phyloP scores from a whole-genome alignment of 2,797 vertebrate species.

The Chelon labrosus region DNA sequence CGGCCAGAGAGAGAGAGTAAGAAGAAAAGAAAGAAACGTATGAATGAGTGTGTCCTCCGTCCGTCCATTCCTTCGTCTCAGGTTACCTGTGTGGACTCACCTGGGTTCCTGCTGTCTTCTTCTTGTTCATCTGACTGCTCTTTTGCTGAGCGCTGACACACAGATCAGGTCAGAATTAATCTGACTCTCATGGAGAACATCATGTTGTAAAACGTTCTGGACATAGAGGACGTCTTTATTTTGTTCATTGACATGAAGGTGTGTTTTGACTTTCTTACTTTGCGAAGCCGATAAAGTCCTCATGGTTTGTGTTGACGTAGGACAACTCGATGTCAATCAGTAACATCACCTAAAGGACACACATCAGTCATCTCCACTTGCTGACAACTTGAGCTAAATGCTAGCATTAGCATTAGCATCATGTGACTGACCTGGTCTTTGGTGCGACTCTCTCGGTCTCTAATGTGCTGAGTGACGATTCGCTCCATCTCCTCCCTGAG shows the following conservation, averaged over 20 bases:
- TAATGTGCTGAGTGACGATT: conserved; percentile 97
- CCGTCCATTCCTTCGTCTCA: not conserved
- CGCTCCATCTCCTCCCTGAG: conserved; percentile 98
- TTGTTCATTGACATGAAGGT: not conserved
- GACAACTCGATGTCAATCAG: conserved; percentile 95
- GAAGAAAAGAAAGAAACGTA: not conserved
- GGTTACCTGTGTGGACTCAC: conserved; percentile 72
- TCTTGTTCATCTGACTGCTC: conserved; percentile 94
- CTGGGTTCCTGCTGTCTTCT: conserved; percentile 95
- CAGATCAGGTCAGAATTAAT: not conserved
- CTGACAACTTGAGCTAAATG: no score
- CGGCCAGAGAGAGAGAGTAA: conserved; percentile 24
- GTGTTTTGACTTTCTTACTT: conserved; percentile 87
- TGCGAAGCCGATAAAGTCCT: conserved; percentile 98
- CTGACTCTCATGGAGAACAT: no score
- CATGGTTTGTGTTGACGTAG: conserved; percentile 98
- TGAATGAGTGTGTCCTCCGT: conserved; percentile 5
- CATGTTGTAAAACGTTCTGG: no score
- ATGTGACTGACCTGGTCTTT: conserved; percentile 89
- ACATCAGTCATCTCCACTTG: no score
- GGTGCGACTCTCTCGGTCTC: conserved; percentile 93
- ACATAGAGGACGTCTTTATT: no score
- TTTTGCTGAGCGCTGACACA: conserved; percentile 87
- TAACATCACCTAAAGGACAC: conserved; percentile 88
- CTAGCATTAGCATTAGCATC: no score